A percentile compares a stretch with the other conserved stretches of the same genome.
phyloP scores from a whole-genome alignment of 2,113 vertebrate genomes.

The Baryphthengus martii region DNA sequence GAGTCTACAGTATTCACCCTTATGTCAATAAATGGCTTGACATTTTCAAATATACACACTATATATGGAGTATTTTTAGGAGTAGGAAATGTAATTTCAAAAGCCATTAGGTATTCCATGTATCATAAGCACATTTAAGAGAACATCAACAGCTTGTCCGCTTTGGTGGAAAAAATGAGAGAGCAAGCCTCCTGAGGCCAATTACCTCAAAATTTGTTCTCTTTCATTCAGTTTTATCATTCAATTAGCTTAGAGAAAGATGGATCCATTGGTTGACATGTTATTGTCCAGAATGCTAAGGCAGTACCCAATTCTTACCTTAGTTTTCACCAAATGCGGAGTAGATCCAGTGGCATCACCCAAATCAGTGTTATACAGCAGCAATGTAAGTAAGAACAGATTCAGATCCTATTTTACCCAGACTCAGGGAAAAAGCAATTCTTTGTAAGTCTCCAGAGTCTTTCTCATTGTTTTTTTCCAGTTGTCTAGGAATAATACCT shows the following conservation, averaged over 20 bases:
- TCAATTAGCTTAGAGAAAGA: conserved; percentile 1
- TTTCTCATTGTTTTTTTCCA: neutral
- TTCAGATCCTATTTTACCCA: neutral
- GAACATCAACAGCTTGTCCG: conserved; percentile 25
- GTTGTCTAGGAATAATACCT: neutral
- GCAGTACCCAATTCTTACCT: neutral
- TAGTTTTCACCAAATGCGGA: neutral
- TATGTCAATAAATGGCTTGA: neutral
- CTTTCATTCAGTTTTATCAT: conserved; percentile 27
- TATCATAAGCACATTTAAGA: conserved; percentile 30
- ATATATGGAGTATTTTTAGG: neutral
- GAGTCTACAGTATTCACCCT: neutral
- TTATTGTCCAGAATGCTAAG: neutral
- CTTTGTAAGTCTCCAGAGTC: neutral
- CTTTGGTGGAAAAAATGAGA: neutral
- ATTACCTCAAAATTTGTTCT: conserved; percentile 49
- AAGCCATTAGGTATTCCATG: neutral
- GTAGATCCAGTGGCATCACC: neutral
- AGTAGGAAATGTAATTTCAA: neutral
- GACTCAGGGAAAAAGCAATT: neutral
- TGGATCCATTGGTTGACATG: neutral
- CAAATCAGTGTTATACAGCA: neutral
- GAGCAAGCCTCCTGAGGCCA: conserved; percentile 36
- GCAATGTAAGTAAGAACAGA: neutral
- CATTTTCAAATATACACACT: neutral